Evolutionary conservation across 2,797 vertebrate species (phyloP).

Genomic region (Tarsius wallacei): DNA sequence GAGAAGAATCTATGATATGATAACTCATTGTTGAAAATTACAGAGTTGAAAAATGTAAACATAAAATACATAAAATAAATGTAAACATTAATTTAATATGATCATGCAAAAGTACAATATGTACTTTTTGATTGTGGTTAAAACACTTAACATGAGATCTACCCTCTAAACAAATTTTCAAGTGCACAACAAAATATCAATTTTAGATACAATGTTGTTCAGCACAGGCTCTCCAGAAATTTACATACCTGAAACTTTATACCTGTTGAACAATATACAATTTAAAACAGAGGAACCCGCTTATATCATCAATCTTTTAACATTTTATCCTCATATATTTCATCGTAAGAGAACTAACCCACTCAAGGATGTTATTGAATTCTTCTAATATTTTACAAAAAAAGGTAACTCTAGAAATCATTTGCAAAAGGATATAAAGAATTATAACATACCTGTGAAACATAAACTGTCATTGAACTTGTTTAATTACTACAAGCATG

Average conservation of each 20-base stretch:
- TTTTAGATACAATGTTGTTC: no score
- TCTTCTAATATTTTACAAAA: slow-evolving; percentile 46
- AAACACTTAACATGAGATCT: neutral
- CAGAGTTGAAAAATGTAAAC: neutral
- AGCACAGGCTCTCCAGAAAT: neutral
- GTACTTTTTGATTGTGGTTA: neutral
- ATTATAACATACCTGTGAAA: neutral
- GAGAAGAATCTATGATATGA: neutral
- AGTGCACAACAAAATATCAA: neutral
- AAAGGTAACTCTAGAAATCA: neutral
- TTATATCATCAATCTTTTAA: neutral
- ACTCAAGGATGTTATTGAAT: neutral
- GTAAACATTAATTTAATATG: neutral
- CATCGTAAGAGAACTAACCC: neutral
- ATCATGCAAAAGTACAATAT: neutral
- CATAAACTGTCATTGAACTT: neutral
- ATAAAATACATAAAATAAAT: neutral
- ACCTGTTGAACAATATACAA: neutral
- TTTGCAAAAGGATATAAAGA: neutral
- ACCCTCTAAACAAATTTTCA: neutral
- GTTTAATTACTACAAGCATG: slow-evolving; percentile 5
- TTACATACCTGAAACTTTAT: neutral
- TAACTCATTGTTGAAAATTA: neutral
- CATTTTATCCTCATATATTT: slow-evolving; percentile 3
- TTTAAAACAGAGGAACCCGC: slow-evolving; percentile 4